phyloP scores from a whole-genome alignment of 2,888 invertebrate species.

The Lithophane leautieri region DNA sequence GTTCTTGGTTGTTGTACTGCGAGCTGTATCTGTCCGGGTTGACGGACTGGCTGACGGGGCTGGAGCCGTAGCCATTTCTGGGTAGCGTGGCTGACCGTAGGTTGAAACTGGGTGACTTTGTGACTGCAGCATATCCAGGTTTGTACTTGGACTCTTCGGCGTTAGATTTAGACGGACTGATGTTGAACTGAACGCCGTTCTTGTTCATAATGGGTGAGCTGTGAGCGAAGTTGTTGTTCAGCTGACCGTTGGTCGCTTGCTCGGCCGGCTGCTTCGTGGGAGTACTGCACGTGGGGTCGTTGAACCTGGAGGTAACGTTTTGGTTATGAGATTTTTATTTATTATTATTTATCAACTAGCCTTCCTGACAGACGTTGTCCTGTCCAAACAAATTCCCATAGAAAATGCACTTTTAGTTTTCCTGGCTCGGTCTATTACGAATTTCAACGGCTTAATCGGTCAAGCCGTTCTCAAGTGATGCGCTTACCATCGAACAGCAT shows the following conservation, averaged over 20 bases:
- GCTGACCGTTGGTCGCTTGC: slow-evolving; percentile 76
- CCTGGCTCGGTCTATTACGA: too few species aligned
- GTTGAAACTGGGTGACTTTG: slow-evolving; percentile 88
- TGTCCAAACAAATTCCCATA: too few species aligned
- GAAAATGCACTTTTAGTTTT: too few species aligned
- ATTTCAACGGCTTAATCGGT: too few species aligned
- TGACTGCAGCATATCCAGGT: slow-evolving; percentile 80
- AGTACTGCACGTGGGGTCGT: slow-evolving; percentile 91
- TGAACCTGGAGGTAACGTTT: slow-evolving; percentile 86
- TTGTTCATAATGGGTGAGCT: slow-evolving; percentile 90
- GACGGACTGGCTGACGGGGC: slow-evolving; percentile 82
- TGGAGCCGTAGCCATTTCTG: slow-evolving; percentile 91
- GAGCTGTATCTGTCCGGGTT: slow-evolving; percentile 89
- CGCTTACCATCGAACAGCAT: too few species aligned
- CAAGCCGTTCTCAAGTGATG: too few species aligned
- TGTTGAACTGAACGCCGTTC: slow-evolving; percentile 89
- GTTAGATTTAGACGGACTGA: slow-evolving; percentile 86
- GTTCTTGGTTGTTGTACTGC: slow-evolving; percentile 89
- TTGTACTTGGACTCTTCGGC: slow-evolving; percentile 86
- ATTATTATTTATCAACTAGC: too few species aligned
- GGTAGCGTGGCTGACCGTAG: slow-evolving; percentile 93
- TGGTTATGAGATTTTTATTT: background rate
- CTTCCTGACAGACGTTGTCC: too few species aligned
- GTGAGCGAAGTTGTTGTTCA: slow-evolving; percentile 85
- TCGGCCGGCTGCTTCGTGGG: slow-evolving; percentile 79